These are phyloP conservation scores for Saimiri boliviensis DNA, from an alignment of 2,113 vertebrate species.

Conservation along the genomic window DNA sequence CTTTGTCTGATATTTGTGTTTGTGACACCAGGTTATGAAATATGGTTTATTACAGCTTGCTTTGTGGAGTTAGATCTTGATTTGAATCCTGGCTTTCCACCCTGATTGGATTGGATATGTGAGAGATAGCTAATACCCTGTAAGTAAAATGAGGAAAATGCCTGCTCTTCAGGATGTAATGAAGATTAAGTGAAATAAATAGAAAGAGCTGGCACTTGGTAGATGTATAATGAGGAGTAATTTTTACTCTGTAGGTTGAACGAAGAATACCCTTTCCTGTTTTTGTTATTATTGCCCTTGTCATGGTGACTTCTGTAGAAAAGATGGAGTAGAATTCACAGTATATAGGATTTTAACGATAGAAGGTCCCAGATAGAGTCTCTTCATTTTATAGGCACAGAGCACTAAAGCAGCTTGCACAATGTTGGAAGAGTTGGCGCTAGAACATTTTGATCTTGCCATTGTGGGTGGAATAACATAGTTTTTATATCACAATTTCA, in stretches of 20 bases:
- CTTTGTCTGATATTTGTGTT: background rate
- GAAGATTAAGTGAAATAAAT: slow-evolving; percentile 23
- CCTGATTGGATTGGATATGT: background rate
- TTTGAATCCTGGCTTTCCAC: slow-evolving; percentile 21
- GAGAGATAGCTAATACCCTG: background rate
- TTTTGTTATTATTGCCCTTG: background rate
- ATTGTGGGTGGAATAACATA: background rate
- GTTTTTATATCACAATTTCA: slow-evolving; percentile 8
- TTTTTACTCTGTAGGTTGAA: background rate
- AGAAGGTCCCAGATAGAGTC: background rate
- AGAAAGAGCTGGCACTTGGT: background rate
- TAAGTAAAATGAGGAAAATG: background rate
- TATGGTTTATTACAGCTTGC: background rate
- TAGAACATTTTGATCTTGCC: slow-evolving; percentile 6
- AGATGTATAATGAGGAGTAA: background rate
- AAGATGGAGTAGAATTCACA: background rate
- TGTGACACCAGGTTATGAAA: background rate
- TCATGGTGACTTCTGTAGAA: background rate
- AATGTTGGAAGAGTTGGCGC: background rate
- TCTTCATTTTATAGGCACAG: background rate
- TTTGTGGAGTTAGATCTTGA: background rate
- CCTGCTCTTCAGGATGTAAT: background rate
- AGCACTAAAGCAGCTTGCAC: background rate
- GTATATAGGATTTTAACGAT: slow-evolving; percentile 31
- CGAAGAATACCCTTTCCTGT: background rate